A percentile compares a stretch with the other conserved stretches of the same genome.
Conservation (phyloP, 2,113 vertebrate species). For the Melierax canorus region DNA sequence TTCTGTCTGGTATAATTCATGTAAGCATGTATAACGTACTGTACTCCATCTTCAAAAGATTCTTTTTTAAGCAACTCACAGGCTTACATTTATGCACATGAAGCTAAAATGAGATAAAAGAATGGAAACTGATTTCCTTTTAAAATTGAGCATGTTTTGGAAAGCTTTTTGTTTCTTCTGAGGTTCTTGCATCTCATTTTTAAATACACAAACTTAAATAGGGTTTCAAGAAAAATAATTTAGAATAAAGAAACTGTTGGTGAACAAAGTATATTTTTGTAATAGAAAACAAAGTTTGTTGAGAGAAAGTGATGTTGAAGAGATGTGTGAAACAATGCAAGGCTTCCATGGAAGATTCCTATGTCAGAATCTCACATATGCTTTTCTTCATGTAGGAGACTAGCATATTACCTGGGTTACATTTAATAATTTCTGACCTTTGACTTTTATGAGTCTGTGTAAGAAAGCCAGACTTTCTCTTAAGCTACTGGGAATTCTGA, state of each 20-base stretch:
- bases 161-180: background rate
- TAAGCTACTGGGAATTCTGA: background rate
- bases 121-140: background rate
- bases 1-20: background rate
- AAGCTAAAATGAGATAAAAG: background rate
- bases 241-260: background rate
- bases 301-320: background rate
- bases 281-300: background rate
- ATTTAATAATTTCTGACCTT: background rate
- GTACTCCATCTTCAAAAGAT: background rate
- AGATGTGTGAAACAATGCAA: background rate
- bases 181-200: background rate
- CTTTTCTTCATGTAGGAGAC: background rate
- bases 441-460: background rate
- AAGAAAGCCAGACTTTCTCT: background rate
- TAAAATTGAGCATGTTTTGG: background rate
- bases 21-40: background rate
- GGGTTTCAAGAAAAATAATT: background rate
- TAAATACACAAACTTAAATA: background rate
- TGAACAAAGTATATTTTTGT: background rate
- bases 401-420: background rate
- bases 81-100: background rate
- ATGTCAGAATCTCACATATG: rapidly evolving
- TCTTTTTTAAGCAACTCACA: background rate
- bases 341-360: background rate